These are phyloP conservation scores for Parus major DNA, from an alignment of 2,113 vertebrate genomes.

Conservation along the genomic window DNA sequence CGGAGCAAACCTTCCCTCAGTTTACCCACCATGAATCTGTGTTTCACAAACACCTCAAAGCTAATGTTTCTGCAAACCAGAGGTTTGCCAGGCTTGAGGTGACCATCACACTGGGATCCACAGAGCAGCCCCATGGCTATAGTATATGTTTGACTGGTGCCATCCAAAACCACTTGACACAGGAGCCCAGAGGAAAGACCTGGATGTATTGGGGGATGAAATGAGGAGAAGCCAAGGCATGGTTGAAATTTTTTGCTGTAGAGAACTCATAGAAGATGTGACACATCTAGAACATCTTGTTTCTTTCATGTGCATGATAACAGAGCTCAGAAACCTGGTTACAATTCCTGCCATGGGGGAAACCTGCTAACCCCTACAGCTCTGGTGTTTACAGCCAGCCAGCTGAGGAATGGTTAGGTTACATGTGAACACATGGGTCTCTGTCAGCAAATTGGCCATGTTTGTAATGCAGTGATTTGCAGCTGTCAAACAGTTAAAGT, in stretches of 20 bases:
- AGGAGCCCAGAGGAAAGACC: not conserved
- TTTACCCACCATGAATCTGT: not conserved
- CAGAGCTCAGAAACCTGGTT: not conserved
- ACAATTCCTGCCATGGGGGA: not conserved
- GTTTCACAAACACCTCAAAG: not conserved
- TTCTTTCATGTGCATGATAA: not conserved
- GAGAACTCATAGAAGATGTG: not conserved
- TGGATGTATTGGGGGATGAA: not conserved
- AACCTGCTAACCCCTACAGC: not conserved
- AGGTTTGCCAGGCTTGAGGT: not conserved
- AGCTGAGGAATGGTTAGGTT: not conserved
- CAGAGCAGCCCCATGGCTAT: not conserved
- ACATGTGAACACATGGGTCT: not conserved
- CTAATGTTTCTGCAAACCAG: not conserved
- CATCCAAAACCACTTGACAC: not conserved
- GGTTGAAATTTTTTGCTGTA: not conserved
- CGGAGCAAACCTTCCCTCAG: accelerated
- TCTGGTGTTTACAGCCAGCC: not conserved
- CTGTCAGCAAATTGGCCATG: not conserved
- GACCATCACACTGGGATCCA: not conserved
- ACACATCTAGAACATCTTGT: not conserved
- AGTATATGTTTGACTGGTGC: not conserved
- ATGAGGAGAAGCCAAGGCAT: not conserved
- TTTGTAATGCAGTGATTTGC: not conserved
- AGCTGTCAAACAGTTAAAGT: slow-evolving; percentile 42